Evolutionary conservation across 2,113 vertebrate species (phyloP).

Genomic region (Murina feae): DNA sequence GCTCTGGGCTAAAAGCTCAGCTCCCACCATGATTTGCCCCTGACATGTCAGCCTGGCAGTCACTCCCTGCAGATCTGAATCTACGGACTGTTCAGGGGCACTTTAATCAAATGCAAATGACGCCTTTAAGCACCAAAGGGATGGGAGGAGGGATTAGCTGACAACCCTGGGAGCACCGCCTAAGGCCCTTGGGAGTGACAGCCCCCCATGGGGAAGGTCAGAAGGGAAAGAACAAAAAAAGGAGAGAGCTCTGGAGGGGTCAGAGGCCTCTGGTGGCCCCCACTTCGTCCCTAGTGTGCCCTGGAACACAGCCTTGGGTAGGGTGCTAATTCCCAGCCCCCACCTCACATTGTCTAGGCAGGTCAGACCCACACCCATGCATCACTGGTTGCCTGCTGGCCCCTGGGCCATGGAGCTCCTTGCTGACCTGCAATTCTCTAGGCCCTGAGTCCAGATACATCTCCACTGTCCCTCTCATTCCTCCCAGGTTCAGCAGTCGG

Average conservation of each 20-base stretch:
- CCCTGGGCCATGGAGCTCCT: neutral
- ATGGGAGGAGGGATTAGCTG: neutral
- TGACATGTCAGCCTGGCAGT: neutral
- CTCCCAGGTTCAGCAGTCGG: neutral
- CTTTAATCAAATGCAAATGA: conserved; percentile 55
- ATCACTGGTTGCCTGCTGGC: neutral
- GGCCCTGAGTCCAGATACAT: neutral
- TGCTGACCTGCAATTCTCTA: neutral
- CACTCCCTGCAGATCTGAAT: neutral
- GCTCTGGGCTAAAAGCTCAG: neutral
- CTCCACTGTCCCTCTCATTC: neutral
- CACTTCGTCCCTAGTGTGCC: neutral
- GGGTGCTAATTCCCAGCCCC: neutral
- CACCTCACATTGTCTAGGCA: neutral
- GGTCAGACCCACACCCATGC: neutral
- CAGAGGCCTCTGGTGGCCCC: neutral
- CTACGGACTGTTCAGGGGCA: neutral
- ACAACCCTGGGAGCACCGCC: conserved; percentile 4
- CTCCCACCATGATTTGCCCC: neutral
- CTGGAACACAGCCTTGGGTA: neutral
- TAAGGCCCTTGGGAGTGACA: conserved; percentile 5
- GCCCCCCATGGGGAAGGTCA: neutral
- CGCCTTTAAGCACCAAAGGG: neutral
- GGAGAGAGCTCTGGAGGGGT: neutral
- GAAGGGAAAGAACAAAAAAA: neutral